Percentiles rank a stretch among this genome's conserved stretches.
These are phyloP conservation scores for Lamellibrachia luymesi DNA, from an alignment of 1,140 invertebrate genomes.

Conservation along the genomic window DNA sequence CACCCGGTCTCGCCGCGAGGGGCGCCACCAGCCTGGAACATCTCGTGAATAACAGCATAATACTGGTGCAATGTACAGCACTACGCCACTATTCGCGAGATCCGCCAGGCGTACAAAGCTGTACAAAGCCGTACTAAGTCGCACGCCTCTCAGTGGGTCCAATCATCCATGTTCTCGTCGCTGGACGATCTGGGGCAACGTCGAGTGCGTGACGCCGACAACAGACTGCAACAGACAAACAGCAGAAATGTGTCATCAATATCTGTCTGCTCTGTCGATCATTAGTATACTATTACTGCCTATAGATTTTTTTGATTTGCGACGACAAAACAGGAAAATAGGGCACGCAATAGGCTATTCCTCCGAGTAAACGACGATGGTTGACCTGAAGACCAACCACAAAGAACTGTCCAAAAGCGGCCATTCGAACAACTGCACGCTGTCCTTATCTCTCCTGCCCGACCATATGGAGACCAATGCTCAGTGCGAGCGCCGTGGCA, in stretches of 20 bases:
- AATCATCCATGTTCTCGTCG: neutral
- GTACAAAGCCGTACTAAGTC: neutral
- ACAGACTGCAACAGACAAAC: neutral
- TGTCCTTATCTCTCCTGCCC: neutral
- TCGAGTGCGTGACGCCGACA: neutral
- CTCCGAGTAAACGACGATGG: neutral
- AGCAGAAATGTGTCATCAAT: neutral
- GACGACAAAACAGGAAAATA: neutral
- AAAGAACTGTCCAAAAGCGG: neutral
- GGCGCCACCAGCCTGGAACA: neutral
- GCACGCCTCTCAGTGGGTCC: neutral
- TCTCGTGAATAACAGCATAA: slow-evolving; percentile 5
- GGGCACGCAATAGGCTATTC: neutral
- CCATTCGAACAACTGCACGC: neutral
- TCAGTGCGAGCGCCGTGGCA: neutral
- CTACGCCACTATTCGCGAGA: slow-evolving; percentile 3
- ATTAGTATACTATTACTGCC: neutral
- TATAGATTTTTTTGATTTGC: neutral
- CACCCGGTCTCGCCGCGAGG: neutral
- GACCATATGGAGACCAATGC: neutral
- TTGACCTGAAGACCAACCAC: neutral
- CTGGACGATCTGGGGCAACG: neutral
- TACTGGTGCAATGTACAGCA: neutral
- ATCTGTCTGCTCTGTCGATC: neutral
- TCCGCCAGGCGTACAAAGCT: neutral